These are phyloP conservation scores for Cinara cedri DNA, from an alignment of 2,888 invertebrate species.

Conservation along the genomic window DNA sequence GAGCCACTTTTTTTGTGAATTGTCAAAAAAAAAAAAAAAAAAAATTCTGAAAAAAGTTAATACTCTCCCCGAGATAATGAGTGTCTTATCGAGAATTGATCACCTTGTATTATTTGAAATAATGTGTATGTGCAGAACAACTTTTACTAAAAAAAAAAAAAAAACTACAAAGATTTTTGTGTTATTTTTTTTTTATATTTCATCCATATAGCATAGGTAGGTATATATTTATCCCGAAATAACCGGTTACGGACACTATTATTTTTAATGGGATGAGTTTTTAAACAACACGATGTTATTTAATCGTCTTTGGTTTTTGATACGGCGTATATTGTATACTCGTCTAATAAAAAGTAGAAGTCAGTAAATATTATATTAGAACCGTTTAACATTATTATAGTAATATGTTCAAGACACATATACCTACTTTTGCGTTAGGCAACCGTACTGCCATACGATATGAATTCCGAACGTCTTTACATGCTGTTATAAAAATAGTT, in stretches of 20 bases:
- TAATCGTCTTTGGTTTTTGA: constrained; percentile 18
- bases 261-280: constrained; percentile 39
- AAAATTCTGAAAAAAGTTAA: too few relatives aligned
- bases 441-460: too few relatives aligned
- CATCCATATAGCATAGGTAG: not conserved
- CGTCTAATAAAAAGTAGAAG: constrained; percentile 38
- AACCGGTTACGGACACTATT: constrained; percentile 38
- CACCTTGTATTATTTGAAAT: too few relatives aligned
- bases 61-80: too few relatives aligned
- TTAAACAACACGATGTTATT: constrained; percentile 37
- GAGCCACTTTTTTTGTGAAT: too few relatives aligned
- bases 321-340: too few relatives aligned
- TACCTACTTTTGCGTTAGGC: too few relatives aligned
- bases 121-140: too few relatives aligned
- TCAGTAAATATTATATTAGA: constrained; percentile 13
- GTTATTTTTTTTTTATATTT: constrained; percentile 16
- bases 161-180: constrained; percentile 23
- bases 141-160: not conserved
- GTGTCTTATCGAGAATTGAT: too few relatives aligned
- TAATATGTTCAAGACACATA: not conserved
- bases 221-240: not conserved
- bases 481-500: constrained; percentile 1
- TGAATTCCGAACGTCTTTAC: constrained; percentile 3
- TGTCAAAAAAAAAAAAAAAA: too few relatives aligned
- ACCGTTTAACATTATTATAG: not conserved